Conservation (phyloP, 2,113 vertebrate genomes). For the Nothocercus julius region DNA sequence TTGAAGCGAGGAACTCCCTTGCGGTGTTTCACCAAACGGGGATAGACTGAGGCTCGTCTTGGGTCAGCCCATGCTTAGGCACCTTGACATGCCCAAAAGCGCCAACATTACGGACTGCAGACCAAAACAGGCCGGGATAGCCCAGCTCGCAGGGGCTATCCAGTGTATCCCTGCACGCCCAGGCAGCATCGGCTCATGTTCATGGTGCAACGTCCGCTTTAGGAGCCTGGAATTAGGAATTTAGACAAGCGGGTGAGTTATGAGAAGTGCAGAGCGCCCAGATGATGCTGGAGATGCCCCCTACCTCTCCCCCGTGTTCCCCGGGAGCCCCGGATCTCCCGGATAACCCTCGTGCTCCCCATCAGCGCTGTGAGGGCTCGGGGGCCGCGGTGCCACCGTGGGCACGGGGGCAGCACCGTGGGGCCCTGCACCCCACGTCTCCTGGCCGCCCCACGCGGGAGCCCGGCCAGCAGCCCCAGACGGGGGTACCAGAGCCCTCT, state of each 20-base stretch:
- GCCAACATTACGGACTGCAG: no score
- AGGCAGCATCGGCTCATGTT: background rate
- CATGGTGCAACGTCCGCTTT: background rate
- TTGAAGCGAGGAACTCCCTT: background rate
- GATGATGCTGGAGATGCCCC: background rate
- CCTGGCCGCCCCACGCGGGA: background rate
- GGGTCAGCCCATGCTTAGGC: background rate
- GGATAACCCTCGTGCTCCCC: background rate
- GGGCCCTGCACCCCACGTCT: background rate
- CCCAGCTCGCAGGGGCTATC: background rate
- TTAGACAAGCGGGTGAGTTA: background rate
- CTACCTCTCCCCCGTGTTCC: background rate
- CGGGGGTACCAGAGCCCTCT: background rate
- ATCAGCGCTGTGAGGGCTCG: background rate
- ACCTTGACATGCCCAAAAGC: background rate
- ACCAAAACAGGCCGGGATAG: background rate
- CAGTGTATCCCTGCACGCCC: background rate
- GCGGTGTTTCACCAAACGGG: background rate
- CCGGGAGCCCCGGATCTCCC: fast-evolving
- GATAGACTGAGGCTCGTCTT: background rate
- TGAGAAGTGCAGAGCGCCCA: background rate
- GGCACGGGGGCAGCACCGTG: fast-evolving
- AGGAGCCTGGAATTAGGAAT: background rate
- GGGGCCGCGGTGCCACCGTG: fast-evolving
- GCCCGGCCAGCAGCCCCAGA: background rate